Percentiles rank a stretch among this genome's conserved stretches.
These are phyloP conservation scores for Cyprinodon diabolis DNA, from an alignment of 2,797 vertebrate genomes.

Conservation along the genomic window DNA sequence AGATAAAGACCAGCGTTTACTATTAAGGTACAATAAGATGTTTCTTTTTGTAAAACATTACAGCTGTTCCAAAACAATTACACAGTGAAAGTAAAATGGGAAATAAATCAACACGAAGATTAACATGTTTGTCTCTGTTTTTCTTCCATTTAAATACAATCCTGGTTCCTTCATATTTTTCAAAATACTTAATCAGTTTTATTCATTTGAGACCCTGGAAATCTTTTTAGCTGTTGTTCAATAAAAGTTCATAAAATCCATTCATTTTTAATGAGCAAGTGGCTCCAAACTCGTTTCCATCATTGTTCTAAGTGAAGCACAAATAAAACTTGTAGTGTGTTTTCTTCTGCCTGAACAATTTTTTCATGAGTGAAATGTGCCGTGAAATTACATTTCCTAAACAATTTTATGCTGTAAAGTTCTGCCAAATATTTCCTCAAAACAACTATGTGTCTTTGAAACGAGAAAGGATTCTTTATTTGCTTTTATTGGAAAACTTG, in stretches of 20 bases:
- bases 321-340: neutral
- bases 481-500: too few relatives aligned
- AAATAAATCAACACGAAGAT: neutral
- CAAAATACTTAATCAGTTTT: neutral
- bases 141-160: neutral
- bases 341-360: slow-evolving; percentile 1
- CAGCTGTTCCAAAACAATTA: neutral
- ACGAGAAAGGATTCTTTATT: neutral
- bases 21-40: neutral
- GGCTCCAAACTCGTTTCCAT: neutral
- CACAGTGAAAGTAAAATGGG: neutral
- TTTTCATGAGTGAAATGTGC: neutral
- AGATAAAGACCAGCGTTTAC: neutral
- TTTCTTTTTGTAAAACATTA: neutral
- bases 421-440: neutral
- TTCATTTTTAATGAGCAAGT: neutral
- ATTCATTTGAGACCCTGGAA: neutral
- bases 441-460: neutral
- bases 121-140: neutral
- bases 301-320: neutral
- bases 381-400: neutral
- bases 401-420: neutral
- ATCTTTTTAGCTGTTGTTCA: neutral
- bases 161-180: neutral
- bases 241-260: neutral